Percentiles rank a stretch among this genome's conserved stretches.
Conservation (phyloP, 2,888 invertebrate genomes). For the Hoplodrina ambigua region DNA sequence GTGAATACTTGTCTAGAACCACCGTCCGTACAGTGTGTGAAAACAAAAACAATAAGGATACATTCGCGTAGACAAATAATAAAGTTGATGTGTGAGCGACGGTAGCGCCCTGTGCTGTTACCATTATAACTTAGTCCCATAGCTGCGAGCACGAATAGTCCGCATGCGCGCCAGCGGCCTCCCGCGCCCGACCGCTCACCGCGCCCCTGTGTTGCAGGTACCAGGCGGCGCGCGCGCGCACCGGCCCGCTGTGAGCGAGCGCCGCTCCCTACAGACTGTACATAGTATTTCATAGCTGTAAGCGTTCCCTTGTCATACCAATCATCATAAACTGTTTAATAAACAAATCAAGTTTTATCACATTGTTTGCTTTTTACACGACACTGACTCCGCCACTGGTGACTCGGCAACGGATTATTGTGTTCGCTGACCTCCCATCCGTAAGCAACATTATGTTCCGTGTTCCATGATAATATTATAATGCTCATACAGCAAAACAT, state of each 20-base stretch:
- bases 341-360: conserved; percentile 73
- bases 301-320: conserved; percentile 71
- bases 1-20: conserved; percentile 4
- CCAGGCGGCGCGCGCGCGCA: conserved; percentile 15
- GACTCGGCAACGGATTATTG: no score
- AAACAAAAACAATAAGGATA: not conserved
- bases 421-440: no score
- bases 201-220: conserved; percentile 48
- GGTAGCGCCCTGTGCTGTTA: conserved; percentile 7
- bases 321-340: conserved; percentile 77
- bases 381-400: no score
- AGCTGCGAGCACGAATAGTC: conserved; percentile 29
- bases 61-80: not conserved
- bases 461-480: no score
- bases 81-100: not conserved
- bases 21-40: not conserved
- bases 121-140: not conserved
- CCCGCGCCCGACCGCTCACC: not conserved
- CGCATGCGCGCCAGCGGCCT: conserved; percentile 51
- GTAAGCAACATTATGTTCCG: no score
- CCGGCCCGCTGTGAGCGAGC: conserved; percentile 25
- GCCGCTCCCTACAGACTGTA: conserved; percentile 67
- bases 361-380: conserved; percentile 57
- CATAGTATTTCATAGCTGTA: conserved; percentile 71
- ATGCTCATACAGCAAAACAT: no score